Conservation (phyloP, 1,140 invertebrate genomes). For the Drosophila willistoni region DNA sequence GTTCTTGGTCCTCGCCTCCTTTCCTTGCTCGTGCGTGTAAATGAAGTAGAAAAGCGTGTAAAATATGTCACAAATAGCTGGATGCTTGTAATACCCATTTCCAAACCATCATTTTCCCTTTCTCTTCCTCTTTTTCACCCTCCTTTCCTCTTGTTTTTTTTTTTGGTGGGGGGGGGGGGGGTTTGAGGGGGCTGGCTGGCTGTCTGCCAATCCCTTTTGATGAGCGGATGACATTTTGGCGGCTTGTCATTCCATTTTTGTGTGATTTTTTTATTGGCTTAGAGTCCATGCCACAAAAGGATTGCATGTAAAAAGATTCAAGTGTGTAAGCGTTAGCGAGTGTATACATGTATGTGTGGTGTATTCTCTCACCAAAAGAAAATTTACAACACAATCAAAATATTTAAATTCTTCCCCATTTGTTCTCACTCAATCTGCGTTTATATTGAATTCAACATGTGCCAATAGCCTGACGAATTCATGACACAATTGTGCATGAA, state of each 20-base stretch:
- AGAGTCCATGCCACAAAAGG: constrained; percentile 30
- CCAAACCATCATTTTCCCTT: constrained; percentile 24
- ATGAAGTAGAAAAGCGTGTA: constrained; percentile 68
- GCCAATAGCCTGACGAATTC: not conserved
- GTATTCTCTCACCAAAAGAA: no score
- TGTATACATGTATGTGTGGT: not conserved
- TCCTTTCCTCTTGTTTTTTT: constrained; percentile 1
- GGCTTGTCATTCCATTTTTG: constrained; percentile 62
- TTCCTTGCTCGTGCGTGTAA: constrained; percentile 64
- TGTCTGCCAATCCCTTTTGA: constrained; percentile 65
- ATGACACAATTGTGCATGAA: constrained; percentile 1
- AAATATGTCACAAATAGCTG: constrained; percentile 78
- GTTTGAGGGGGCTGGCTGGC: no score
- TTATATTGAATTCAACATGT: not conserved
- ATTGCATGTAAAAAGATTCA: constrained; percentile 2
- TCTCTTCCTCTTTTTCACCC: constrained; percentile 9
- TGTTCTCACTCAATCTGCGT: no score
- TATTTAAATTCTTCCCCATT: not conserved
- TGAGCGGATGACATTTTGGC: constrained; percentile 63
- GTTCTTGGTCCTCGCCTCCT: constrained; percentile 20
- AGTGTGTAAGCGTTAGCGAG: not conserved
- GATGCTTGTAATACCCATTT: constrained; percentile 45
- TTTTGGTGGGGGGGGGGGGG: not conserved
- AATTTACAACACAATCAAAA: not conserved
- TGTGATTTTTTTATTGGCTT: constrained; percentile 66